phyloP scores from a whole-genome alignment of 2,797 vertebrate species.

The Falco novaeseelandiae region DNA sequence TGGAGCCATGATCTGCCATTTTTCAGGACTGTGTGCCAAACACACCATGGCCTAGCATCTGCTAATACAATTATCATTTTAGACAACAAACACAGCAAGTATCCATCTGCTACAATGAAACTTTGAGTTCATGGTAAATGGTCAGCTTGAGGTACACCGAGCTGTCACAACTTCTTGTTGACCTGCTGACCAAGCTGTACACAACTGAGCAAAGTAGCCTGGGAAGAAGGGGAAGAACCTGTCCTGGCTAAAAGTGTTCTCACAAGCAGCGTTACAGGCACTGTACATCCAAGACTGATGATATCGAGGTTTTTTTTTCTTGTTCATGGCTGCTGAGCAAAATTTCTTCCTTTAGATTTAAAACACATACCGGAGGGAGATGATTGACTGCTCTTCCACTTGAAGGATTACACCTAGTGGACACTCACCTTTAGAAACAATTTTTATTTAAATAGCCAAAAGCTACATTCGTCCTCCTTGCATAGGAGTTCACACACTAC shows the following conservation, averaged over 20 bases:
- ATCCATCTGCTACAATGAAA: background rate
- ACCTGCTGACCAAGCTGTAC: background rate
- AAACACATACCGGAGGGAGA: background rate
- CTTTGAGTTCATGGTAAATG: background rate
- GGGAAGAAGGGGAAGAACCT: background rate
- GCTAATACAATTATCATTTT: background rate
- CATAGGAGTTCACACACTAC: background rate
- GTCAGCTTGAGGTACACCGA: background rate
- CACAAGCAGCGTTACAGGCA: background rate
- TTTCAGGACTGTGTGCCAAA: background rate
- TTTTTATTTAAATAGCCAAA: background rate
- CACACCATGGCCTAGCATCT: background rate
- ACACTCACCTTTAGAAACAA: background rate
- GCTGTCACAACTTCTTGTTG: background rate
- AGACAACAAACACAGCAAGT: background rate
- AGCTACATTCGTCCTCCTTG: background rate
- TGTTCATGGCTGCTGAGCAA: background rate
- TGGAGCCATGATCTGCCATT: background rate
- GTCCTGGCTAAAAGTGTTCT: background rate
- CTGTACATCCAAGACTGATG: background rate
- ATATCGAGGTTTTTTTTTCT: rapidly evolving
- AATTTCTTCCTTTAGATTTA: background rate
- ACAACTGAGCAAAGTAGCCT: rapidly evolving
- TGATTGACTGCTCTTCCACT: background rate
- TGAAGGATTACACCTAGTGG: background rate